Conservation (phyloP, 1,140 invertebrate genomes). For the Dendrolimus punctatus region DNA sequence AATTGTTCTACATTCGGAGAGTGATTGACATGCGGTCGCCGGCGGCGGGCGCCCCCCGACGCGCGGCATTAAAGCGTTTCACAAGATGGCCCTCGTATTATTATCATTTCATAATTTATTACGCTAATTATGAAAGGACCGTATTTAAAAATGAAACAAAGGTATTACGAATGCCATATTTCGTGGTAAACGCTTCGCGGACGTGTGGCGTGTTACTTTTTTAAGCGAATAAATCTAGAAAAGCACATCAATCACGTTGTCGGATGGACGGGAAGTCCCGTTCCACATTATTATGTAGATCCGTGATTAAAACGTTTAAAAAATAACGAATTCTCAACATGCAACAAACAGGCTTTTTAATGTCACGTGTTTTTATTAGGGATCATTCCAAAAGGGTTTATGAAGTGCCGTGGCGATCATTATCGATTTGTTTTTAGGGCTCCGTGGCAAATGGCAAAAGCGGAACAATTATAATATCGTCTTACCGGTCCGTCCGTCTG, state of each 20-base stretch:
- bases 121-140: slow-evolving; percentile 66
- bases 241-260: slow-evolving; percentile 66
- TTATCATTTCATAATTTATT: slow-evolving; percentile 72
- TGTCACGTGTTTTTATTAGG: neutral
- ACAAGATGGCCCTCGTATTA: slow-evolving; percentile 61
- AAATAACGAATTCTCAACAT: slow-evolving; percentile 53
- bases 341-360: slow-evolving; percentile 30
- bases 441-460: too few relatives aligned
- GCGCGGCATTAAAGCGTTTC: slow-evolving; percentile 55
- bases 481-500: too few relatives aligned
- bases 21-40: slow-evolving; percentile 69
- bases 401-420: too few relatives aligned
- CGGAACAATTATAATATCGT: too few relatives aligned
- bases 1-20: slow-evolving; percentile 67
- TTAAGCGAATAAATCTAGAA: slow-evolving; percentile 65
- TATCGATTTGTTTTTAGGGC: too few relatives aligned
- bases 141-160: slow-evolving; percentile 66
- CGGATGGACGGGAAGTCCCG: slow-evolving; percentile 60
- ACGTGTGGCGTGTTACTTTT: slow-evolving; percentile 60
- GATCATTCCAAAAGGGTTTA: too few relatives aligned
- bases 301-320: slow-evolving; percentile 60
- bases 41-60: slow-evolving; percentile 49
- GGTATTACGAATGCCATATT: slow-evolving; percentile 45
- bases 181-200: slow-evolving; percentile 50
- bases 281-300: slow-evolving; percentile 64